Conservation (phyloP, 2,888 invertebrate species). For the Chirona hameri region DNA sequence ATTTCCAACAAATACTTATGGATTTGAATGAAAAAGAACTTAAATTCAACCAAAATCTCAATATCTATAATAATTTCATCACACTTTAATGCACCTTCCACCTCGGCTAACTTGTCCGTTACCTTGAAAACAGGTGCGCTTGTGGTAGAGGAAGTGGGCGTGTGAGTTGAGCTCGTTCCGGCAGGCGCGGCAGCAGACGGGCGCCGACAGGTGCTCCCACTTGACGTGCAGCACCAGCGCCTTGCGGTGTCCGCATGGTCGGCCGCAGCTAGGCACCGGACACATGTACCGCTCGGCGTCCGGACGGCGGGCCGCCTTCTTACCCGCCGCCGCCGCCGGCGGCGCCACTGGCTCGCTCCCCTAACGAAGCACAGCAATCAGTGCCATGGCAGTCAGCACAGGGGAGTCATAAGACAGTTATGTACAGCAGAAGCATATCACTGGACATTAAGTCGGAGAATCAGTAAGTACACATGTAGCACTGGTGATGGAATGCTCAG, state of each 20-base stretch:
- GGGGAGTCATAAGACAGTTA: no score
- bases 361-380: background rate
- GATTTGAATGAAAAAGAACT: no score
- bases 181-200: slow-evolving; percentile 10
- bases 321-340: background rate
- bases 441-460: no score
- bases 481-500: no score
- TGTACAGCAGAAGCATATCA: no score
- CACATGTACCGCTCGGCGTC: background rate
- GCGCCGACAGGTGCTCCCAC: background rate
- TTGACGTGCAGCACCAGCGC: slow-evolving; percentile 25
- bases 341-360: background rate
- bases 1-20: no score
- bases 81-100: no score
- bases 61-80: no score
- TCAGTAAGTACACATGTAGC: no score
- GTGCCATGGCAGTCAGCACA: no score
- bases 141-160: slow-evolving; percentile 23
- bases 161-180: background rate
- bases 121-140: slow-evolving; percentile 1
- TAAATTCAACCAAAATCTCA: no score
- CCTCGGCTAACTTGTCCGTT: no score
- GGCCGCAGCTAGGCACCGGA: background rate
- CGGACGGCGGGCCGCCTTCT: background rate
- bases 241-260: background rate